phyloP scores from a whole-genome alignment of 2,797 vertebrate genomes.

The Picus viridis region DNA sequence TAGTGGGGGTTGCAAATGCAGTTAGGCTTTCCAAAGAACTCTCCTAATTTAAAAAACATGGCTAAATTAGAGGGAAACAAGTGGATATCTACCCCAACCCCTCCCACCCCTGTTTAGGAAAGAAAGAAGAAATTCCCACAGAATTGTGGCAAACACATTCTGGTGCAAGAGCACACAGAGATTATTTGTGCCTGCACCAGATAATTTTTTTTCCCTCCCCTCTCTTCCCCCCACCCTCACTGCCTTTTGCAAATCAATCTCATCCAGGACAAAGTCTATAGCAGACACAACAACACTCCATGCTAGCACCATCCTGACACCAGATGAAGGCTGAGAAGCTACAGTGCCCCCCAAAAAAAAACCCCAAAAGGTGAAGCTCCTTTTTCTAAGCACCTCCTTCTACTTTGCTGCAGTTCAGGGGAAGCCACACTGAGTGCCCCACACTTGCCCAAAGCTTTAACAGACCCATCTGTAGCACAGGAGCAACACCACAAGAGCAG shows the following conservation, averaged over 20 bases:
- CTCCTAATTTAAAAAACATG: background rate
- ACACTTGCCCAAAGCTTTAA: background rate
- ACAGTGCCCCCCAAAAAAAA: background rate
- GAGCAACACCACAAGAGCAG: background rate
- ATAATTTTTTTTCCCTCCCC: background rate
- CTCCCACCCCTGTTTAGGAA: background rate
- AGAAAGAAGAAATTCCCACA: background rate
- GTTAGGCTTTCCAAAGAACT: background rate
- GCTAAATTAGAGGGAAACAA: background rate
- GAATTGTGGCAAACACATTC: background rate
- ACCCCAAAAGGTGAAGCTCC: background rate
- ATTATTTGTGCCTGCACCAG: background rate
- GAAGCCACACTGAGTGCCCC: background rate
- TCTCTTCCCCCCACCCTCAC: background rate
- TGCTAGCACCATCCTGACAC: background rate
- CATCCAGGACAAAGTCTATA: background rate
- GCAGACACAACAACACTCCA: background rate
- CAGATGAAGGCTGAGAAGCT: background rate
- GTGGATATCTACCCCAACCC: background rate
- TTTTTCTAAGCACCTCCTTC: background rate
- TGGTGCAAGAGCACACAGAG: background rate
- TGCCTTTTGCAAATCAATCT: constrained; percentile 20
- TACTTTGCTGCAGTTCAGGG: background rate
- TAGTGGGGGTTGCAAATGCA: background rate
- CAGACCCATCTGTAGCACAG: background rate